A percentile compares a stretch with the other conserved stretches of the same genome.
Conservation (phyloP, 2,888 invertebrate species). For the Sesia apiformis region DNA sequence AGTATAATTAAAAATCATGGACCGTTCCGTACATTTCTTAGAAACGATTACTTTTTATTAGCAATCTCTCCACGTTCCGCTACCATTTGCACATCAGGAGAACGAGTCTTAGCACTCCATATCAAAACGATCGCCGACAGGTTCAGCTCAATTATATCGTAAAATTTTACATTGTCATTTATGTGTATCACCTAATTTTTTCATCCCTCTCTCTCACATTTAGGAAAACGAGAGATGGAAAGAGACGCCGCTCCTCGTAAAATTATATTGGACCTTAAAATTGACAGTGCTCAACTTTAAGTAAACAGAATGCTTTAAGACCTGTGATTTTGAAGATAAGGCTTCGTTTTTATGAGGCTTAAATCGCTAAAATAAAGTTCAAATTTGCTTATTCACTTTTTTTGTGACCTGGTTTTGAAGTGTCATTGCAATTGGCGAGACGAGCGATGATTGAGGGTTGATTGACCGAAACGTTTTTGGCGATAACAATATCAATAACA, state of each 20-base stretch:
- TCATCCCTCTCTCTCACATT: conserved; percentile 23
- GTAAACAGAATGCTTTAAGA: conserved; percentile 12
- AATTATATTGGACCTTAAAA: conserved; percentile 48
- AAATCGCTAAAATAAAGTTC: not conserved
- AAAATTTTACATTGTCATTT: conserved; percentile 57
- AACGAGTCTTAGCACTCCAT: conserved; percentile 10
- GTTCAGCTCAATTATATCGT: conserved; percentile 31
- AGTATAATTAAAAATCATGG: too few species aligned
- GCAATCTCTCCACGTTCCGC: conserved; percentile 12
- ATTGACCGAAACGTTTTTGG: not conserved
- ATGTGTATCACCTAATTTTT: conserved; percentile 34
- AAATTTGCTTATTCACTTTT: not conserved
- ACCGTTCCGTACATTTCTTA: conserved; percentile 11
- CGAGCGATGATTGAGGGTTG: not conserved
- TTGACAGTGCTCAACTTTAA: conserved; percentile 35
- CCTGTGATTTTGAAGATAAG: conserved; percentile 32
- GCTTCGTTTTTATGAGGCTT: conserved; percentile 8
- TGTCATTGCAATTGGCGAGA: conserved; percentile 34
- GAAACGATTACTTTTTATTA: conserved; percentile 24
- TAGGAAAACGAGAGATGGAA: conserved; percentile 4
- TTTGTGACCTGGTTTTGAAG: conserved; percentile 33
- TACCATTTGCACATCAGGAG: not conserved
- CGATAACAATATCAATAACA: not conserved
- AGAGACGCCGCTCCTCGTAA: conserved; percentile 21
- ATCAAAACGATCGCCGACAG: conserved; percentile 4